Evolutionary conservation across 2,888 invertebrate genomes (phyloP).

Genomic region (Archips crataeganus): DNA sequence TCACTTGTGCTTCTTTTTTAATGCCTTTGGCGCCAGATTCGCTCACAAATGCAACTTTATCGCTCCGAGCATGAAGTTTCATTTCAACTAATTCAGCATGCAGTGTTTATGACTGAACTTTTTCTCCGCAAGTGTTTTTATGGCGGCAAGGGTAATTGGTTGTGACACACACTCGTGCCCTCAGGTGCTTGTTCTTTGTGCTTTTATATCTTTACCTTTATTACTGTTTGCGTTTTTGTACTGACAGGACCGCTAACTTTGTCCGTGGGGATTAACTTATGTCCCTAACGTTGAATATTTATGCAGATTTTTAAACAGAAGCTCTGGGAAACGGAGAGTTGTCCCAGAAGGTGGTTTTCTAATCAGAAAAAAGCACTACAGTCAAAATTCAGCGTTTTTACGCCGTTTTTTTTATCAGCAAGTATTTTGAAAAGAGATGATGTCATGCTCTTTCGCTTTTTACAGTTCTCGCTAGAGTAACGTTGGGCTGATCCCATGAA

Average conservation of each 20-base stretch:
- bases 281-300: not conserved
- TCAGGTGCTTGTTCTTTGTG: slow-evolving; percentile 24
- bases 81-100: slow-evolving; percentile 61
- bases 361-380: not conserved
- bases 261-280: slow-evolving; percentile 7
- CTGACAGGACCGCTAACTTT: slow-evolving; percentile 6
- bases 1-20: not conserved
- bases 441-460: too few relatives aligned
- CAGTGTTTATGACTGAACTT: slow-evolving; percentile 62
- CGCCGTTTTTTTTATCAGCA: too few relatives aligned
- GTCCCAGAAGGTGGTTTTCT: not conserved
- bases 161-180: slow-evolving; percentile 27
- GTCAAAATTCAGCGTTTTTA: too few relatives aligned
- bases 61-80: slow-evolving; percentile 46
- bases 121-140: slow-evolving; percentile 48
- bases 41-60: not conserved
- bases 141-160: slow-evolving; percentile 53
- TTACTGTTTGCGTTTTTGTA: slow-evolving; percentile 20
- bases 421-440: too few relatives aligned
- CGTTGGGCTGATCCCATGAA: too few relatives aligned
- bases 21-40: not conserved
- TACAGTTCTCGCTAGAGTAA: too few relatives aligned
- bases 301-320: not conserved
- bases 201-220: slow-evolving; percentile 18
- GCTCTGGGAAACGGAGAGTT: not conserved